Percentiles rank a stretch among this genome's conserved stretches.
Evolutionary conservation across 2,113 vertebrate genomes (phyloP).

Genomic region (Gavia stellata): DNA sequence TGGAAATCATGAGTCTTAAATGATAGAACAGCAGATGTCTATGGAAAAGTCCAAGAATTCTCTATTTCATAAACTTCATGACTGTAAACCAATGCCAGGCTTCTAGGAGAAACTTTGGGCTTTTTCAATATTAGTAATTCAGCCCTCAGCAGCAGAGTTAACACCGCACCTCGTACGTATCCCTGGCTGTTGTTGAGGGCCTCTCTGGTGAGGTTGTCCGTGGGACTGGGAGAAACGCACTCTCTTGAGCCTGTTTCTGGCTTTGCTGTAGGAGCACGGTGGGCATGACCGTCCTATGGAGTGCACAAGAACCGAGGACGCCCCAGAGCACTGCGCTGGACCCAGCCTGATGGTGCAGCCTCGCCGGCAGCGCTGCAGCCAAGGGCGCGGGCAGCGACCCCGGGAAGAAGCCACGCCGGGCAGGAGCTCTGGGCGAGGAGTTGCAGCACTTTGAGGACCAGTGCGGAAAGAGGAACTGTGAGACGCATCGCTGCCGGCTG

Average conservation of each 20-base stretch:
- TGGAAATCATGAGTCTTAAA: background rate
- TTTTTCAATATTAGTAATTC: background rate
- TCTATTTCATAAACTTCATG: background rate
- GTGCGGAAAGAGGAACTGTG: background rate
- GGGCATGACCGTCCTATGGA: fast-evolving
- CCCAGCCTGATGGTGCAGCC: background rate
- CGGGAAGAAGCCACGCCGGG: background rate
- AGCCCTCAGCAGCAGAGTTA: background rate
- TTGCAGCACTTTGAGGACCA: background rate
- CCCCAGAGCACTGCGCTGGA: fast-evolving
- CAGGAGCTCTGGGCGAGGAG: background rate
- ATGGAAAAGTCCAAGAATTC: background rate
- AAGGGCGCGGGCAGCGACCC: background rate
- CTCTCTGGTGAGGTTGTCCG: fast-evolving
- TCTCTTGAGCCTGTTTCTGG: background rate
- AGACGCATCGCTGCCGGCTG: background rate
- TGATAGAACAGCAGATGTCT: background rate
- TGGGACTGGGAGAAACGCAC: fast-evolving
- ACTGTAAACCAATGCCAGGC: background rate
- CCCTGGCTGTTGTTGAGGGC: background rate
- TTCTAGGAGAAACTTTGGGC: background rate
- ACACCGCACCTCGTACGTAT: fast-evolving
- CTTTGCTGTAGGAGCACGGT: background rate
- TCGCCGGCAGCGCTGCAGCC: background rate
- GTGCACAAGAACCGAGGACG: fast-evolving